These are phyloP conservation scores for Nesogale talazaci DNA, from an alignment of 2,113 vertebrate species.

Conservation along the genomic window DNA sequence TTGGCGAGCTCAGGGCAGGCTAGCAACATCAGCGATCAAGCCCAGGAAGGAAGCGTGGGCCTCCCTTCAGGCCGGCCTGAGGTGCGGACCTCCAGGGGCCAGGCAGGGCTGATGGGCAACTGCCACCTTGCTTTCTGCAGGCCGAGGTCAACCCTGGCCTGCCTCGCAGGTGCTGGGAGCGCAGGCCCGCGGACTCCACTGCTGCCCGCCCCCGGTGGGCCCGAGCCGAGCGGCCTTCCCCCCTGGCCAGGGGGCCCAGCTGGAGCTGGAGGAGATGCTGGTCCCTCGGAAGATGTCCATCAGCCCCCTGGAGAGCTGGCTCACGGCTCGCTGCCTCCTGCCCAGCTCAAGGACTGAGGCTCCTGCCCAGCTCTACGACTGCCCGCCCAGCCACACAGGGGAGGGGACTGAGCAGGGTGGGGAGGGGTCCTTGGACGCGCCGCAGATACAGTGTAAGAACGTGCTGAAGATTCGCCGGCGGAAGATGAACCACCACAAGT, in stretches of 20 bases:
- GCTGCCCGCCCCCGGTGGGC: conserved; percentile 84
- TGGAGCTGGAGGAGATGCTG: conserved; percentile 92
- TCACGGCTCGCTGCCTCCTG: conserved; percentile 89
- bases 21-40: neutral
- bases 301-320: conserved; percentile 95
- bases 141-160: conserved; percentile 59
- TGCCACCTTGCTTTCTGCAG: conserved; percentile 60
- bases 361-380: neutral
- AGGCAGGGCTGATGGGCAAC: neutral
- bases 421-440: accelerated
- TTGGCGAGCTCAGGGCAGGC: neutral
- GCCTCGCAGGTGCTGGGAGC: conserved; percentile 39
- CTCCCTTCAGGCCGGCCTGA: accelerated
- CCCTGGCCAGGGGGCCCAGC: conserved; percentile 85
- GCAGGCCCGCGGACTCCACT: conserved; percentile 32
- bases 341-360: conserved; percentile 76
- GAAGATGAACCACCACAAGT: conserved; percentile 97
- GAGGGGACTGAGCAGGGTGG: conserved; percentile 75
- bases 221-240: conserved; percentile 81
- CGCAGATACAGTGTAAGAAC: conserved; percentile 89
- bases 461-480: conserved; percentile 93
- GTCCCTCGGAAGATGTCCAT: conserved; percentile 94
- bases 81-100: neutral
- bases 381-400: conserved; percentile 57
- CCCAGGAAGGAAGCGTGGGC: no score